phyloP scores from a whole-genome alignment of 1,140 invertebrate genomes.

The Tetragonula clypearis region DNA sequence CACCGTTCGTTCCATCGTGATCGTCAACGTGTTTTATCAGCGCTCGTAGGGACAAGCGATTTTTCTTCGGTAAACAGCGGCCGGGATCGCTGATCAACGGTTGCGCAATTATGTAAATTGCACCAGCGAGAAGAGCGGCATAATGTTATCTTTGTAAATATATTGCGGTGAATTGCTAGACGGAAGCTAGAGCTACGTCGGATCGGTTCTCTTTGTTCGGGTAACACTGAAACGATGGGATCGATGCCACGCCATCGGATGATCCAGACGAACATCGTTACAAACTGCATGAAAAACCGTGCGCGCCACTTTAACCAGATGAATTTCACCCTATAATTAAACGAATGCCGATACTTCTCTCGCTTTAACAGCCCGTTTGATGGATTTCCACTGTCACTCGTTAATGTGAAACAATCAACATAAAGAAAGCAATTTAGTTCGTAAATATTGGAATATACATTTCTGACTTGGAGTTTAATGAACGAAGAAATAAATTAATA shows the following conservation, averaged over 20 bases:
- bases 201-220: constrained; percentile 3
- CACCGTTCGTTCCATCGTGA: not conserved
- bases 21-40: not conserved
- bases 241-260: not conserved
- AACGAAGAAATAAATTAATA: not conserved
- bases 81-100: not conserved
- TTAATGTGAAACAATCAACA: not conserved
- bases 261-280: not conserved
- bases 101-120: constrained; percentile 35
- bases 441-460: not conserved
- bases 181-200: too few relatives aligned
- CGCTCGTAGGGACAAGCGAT: not conserved
- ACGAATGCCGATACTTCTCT: not conserved
- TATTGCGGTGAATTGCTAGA: not conserved
- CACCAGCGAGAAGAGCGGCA: not conserved
- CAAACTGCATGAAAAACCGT: not conserved
- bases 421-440: not conserved
- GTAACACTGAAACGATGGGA: not conserved
- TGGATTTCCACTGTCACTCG: not conserved
- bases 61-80: not conserved
- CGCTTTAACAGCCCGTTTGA: not conserved
- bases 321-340: constrained; percentile 3
- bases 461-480: not conserved
- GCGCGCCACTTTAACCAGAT: not conserved
- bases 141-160: constrained; percentile 36